These are phyloP conservation scores for Saxidomus purpurata DNA, from an alignment of 1,140 invertebrate species.

Conservation along the genomic window DNA sequence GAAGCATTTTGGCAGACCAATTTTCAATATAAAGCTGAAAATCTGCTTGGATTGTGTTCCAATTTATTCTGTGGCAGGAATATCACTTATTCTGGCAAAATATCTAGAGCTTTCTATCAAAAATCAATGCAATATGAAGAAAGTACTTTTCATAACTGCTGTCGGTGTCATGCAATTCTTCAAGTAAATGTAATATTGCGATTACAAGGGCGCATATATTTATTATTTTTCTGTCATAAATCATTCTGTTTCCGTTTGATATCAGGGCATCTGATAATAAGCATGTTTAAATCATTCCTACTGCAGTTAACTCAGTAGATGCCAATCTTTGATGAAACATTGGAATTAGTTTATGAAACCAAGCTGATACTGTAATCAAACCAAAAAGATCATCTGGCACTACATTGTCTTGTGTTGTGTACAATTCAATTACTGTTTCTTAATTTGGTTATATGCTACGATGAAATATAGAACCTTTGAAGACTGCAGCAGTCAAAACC, in stretches of 20 bases:
- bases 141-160: neutral
- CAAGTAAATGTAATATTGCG: no score
- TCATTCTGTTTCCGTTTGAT: no score
- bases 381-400: neutral
- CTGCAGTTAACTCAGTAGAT: no score
- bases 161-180: neutral
- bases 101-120: slow-evolving; percentile 2
- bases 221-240: no score
- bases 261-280: no score
- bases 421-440: slow-evolving; percentile 6
- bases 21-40: neutral
- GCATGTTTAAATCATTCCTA: no score
- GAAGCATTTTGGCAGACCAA: neutral
- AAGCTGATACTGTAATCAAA: neutral
- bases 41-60: slow-evolving; percentile 6
- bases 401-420: slow-evolving; percentile 3
- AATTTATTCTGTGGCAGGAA: neutral
- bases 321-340: no score
- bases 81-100: neutral
- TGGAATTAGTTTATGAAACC: neutral
- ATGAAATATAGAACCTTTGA: neutral
- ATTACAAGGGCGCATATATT: no score
- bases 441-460: slow-evolving; percentile 28
- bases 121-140: neutral
- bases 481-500: neutral